phyloP scores from a whole-genome alignment of 2,797 vertebrate genomes.

The Carduelis carduelis region DNA sequence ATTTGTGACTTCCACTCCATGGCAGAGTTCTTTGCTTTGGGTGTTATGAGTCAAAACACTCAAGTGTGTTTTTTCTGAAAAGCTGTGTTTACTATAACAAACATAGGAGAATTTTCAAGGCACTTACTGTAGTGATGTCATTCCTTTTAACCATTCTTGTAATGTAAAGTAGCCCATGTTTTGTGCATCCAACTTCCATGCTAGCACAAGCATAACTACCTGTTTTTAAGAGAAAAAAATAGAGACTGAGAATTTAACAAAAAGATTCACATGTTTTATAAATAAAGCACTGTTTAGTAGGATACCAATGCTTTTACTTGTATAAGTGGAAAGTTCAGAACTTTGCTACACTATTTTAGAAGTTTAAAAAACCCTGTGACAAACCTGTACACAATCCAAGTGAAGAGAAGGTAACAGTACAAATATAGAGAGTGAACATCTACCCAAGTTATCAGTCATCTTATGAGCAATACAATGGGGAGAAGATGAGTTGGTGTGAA shows the following conservation, averaged over 20 bases:
- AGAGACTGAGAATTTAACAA: neutral
- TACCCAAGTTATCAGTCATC: neutral
- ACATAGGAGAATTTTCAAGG: neutral
- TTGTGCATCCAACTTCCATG: conserved; percentile 98
- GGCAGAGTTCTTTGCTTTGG: neutral
- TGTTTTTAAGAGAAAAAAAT: conserved; percentile 53
- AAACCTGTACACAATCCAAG: neutral
- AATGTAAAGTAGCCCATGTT: conserved; percentile 99
- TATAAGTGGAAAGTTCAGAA: neutral
- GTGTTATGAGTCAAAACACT: neutral
- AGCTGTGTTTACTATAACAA: neutral
- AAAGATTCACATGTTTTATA: neutral
- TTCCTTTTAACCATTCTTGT: conserved; percentile 98
- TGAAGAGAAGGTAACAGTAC: neutral
- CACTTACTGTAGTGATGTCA: conserved; percentile 97
- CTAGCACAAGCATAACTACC: conserved; percentile 99
- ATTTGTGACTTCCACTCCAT: neutral
- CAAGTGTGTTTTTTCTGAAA: neutral
- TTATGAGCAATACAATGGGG: neutral
- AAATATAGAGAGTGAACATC: neutral
- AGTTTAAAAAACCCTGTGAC: neutral
- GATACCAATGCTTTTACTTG: neutral
- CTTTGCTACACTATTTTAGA: neutral
- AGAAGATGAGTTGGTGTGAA: neutral
- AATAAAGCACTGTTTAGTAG: neutral